phyloP scores from a whole-genome alignment of 2,888 invertebrate genomes.

The Lasioglossum leucozonium region DNA sequence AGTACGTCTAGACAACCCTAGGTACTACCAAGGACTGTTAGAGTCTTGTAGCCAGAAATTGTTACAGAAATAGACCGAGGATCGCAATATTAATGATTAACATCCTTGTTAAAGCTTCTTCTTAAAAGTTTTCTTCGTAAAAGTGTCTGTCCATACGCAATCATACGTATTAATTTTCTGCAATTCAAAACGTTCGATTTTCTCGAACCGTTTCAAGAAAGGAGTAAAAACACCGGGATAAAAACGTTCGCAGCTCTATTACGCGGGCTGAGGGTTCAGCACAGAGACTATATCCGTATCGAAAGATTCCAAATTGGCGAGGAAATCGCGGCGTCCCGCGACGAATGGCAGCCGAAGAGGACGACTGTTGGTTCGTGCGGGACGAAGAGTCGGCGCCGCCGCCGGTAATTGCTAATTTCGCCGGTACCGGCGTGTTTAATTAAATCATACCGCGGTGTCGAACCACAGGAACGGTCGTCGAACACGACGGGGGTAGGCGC shows the following conservation, averaged over 20 bases:
- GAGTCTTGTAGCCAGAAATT: too few relatives aligned
- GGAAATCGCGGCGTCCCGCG: not conserved
- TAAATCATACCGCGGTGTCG: conserved; percentile 70
- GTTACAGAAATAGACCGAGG: too few relatives aligned
- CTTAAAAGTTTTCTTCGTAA: too few relatives aligned
- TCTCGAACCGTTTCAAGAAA: not conserved
- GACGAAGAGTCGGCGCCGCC: conserved; percentile 50
- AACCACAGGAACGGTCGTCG: conserved; percentile 40
- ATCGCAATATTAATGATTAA: too few relatives aligned
- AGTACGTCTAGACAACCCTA: too few relatives aligned
- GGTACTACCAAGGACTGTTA: too few relatives aligned
- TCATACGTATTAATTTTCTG: not conserved
- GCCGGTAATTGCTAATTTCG: conserved; percentile 75
- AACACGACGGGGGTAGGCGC: not conserved
- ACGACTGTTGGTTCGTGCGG: not conserved
- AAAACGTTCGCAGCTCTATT: not conserved
- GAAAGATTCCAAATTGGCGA: not conserved
- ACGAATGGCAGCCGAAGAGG: not conserved
- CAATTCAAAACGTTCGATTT: not conserved
- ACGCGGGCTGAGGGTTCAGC: not conserved
- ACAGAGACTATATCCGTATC: not conserved
- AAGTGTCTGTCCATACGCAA: not conserved
- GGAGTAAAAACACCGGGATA: not conserved
- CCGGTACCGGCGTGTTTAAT: conserved; percentile 71
- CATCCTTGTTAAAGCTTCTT: not conserved